Evolutionary conservation across 2,797 vertebrate species (phyloP), one percentile per base, ranked within the genome.

Genomic region (Picus viridis): DNA sequence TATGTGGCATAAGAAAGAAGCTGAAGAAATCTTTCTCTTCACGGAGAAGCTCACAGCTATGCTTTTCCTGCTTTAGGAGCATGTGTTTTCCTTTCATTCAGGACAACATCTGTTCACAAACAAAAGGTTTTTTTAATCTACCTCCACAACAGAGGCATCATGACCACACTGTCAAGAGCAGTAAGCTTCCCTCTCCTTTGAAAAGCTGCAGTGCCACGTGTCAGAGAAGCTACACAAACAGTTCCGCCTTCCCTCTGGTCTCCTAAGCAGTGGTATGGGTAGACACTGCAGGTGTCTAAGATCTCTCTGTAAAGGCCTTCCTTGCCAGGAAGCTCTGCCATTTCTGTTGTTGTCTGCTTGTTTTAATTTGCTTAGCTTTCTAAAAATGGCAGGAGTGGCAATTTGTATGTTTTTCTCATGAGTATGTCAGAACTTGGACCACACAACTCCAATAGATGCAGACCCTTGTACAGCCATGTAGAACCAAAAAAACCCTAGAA

Each of bases 141-240:
- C 13, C 3, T 12, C 18, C 20, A 16, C 24, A 49, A 6, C 1
- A 69, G 32, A 56, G 47, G 34, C 27, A 63, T 79, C 7, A 7
- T 47, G 39, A 84, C 18, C 18, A 47, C 17, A 54, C 4, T 53
- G 53, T 62, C 54, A 79, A 32, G 65, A 70, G 43, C n/a, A 39
- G 49, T 41, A 34, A 57, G 15, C 16, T 70, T 22, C 10, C 9
- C 9, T 15, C 27, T 11, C 2, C 0, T 12, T 12, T 30, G 6
- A n/a, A 65, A 32, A 47, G 47, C 13, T 2, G 10, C 2, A 32
- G 14, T 16, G 3, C 27, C 10, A 8, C 2, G 1, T 34, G 4
- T 80, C 51, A 36, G 24, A 56, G 63, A 68, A 85, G 27, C 26
- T 49, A 18, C 14, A 2, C 16, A 13, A 63, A 53, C 23, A 59